These are phyloP conservation scores for Leptodactylus fallax DNA, from an alignment of 2,797 vertebrate genomes.

Conservation along the genomic window DNA sequence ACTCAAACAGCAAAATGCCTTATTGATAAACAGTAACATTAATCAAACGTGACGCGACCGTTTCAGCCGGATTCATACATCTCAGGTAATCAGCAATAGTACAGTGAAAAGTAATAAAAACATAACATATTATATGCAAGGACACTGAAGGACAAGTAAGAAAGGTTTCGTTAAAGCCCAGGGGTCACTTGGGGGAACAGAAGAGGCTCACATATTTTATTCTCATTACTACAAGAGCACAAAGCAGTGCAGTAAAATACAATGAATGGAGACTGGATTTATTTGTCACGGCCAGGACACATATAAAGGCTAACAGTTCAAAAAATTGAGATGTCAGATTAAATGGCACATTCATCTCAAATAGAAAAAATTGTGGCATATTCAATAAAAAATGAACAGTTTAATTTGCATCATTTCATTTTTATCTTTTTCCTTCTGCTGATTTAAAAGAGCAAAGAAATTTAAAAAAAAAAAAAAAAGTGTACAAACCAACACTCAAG, in stretches of 20 bases:
- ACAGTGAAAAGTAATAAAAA: constrained; percentile 7
- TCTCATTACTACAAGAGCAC: constrained; percentile 23
- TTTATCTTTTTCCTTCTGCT: neutral
- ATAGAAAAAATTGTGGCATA: constrained; percentile 20
- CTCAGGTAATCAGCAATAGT: constrained; percentile 26
- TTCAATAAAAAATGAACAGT: constrained; percentile 15
- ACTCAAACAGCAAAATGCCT: neutral
- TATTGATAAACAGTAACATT: constrained; percentile 30
- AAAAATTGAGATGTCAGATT: constrained; percentile 40
- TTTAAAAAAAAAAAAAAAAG: too few relatives aligned
- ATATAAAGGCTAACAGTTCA: constrained; percentile 16
- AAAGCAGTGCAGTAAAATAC: constrained; percentile 37
- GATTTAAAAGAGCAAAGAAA: neutral
- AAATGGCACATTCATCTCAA: constrained; percentile 18
- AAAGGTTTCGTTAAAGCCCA: constrained; percentile 23
- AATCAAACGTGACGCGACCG: constrained; percentile 36
- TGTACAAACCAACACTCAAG: neutral
- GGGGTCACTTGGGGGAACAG: constrained; percentile 26
- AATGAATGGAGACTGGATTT: constrained; percentile 31
- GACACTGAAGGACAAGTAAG: constrained; percentile 51
- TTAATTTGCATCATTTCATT: too few relatives aligned
- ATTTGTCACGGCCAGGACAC: constrained; percentile 15
- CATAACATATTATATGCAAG: constrained; percentile 28
- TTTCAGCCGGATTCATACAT: constrained; percentile 40
- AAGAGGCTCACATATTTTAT: constrained; percentile 41